Evolutionary conservation across 37 sponge, comb jelly and placozoan genomes (phyloP), one percentile per base, ranked within the genome.

Genomic region (Eunapius fragilis): DNA sequence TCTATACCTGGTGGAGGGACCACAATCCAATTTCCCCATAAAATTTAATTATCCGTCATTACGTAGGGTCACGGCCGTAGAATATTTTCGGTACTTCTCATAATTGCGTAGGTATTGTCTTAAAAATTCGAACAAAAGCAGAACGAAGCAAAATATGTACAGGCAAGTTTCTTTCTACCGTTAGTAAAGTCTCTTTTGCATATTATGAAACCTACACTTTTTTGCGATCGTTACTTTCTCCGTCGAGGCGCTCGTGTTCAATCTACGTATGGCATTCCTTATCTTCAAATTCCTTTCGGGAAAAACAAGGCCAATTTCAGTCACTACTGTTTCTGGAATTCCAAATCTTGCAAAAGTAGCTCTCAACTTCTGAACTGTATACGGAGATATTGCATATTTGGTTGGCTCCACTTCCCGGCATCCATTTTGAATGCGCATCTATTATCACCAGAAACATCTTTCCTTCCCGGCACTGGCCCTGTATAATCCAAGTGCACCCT

Each of bases 381-480:
- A 25, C 26, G 32, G 33, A 37, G 81, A 71, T 33, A 75, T 81
- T 36, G 80, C 35, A 37, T 72, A 79, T 24, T 2, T 27, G 38
- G 50, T 69, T 31, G 67, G 25, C 36, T 32, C 24, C n/a, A 80
- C 71, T 33, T 79, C 79, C n/a, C n/a, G n/a, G n/a, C 70, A 85
- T 32, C 86, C 87, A 86, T 32, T 86, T 86, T 32, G 79, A 79
- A 32, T 45, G 72, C 23, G 87, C 68, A 36, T 86, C 87, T n/a
- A 86, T 68, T 32, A 86, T 68, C n/a, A 86, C 27, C 36, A 86
- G 70, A 26, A 82, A 75, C 85, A 84, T 84, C 68, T 75, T 77
- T n/a, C 86, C 72, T 30, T 69, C 34, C n/a, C n/a, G n/a, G n/a
- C 17, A 75, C 19, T 73, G 86, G 86, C 30, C 77, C 86, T 28